These are phyloP conservation scores for Aplidium turbinatum DNA, from an alignment of 23 tunicate genomes.

Conservation along the genomic window DNA sequence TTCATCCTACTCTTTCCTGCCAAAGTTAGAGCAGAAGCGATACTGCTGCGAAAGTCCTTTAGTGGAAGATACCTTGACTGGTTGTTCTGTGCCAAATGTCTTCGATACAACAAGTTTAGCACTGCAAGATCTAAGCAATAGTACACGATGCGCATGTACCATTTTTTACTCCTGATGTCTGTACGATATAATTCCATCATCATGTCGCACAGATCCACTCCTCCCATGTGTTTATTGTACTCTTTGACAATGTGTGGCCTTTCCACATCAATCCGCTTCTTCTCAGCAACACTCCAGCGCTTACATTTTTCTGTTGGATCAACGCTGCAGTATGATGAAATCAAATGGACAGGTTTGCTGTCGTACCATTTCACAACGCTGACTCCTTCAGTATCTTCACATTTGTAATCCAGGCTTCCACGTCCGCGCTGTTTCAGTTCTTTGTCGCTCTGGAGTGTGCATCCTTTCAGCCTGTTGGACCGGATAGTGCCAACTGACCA, in stretches of 20 bases:
- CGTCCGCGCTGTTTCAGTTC: constrained; percentile 7
- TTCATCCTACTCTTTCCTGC: constrained; percentile 7
- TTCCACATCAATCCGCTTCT: constrained; percentile 16
- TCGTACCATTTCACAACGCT: constrained; percentile 18
- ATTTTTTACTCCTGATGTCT: constrained; percentile 26
- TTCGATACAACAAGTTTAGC: background rate
- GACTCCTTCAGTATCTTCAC: background rate
- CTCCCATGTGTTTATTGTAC: constrained; percentile 27
- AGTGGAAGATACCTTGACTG: background rate
- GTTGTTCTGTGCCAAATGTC: constrained; percentile 3
- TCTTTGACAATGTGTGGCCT: constrained; percentile 29
- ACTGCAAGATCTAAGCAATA: constrained; percentile 27
- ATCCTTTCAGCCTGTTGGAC: no score
- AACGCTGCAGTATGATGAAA: constrained; percentile 13
- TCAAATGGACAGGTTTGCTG: constrained; percentile 12
- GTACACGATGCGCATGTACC: constrained; percentile 37
- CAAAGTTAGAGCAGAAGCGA: constrained; percentile 14
- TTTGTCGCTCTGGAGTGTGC: no score
- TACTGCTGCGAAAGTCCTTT: constrained; percentile 4
- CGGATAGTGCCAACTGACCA: no score
- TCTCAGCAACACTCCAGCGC: constrained; percentile 19
- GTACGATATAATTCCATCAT: constrained; percentile 22
- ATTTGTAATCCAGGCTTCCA: background rate
- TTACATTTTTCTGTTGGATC: constrained; percentile 22
- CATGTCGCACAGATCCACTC: constrained; percentile 34